Evolutionary conservation across 2,888 invertebrate genomes (phyloP).

Genomic region (Gerris lacustris): DNA sequence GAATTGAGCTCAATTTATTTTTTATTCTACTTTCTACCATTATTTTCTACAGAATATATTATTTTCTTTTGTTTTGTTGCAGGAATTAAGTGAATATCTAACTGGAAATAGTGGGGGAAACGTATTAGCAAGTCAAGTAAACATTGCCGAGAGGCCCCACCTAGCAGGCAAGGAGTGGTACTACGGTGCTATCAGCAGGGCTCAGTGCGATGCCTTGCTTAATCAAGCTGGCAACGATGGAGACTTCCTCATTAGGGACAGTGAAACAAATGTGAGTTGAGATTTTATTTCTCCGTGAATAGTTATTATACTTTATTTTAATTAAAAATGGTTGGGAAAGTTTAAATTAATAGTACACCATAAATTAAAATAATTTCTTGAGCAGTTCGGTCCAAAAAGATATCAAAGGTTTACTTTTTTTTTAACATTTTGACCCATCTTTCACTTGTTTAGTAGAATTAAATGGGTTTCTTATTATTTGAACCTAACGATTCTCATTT

Average conservation of each 20-base stretch:
- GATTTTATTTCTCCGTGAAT: not conserved
- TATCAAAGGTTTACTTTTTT: not conserved
- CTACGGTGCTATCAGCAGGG: constrained; percentile 88
- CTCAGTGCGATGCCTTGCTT: constrained; percentile 90
- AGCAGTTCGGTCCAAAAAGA: not conserved
- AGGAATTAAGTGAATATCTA: constrained; percentile 80
- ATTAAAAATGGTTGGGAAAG: constrained; percentile 12
- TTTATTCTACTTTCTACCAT: no score
- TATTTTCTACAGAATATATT: not conserved
- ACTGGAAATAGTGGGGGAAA: constrained; percentile 41
- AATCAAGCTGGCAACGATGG: constrained; percentile 93
- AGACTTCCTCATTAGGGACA: constrained; percentile 96
- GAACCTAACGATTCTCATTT: no score
- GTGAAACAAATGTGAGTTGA: constrained; percentile 89
- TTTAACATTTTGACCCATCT: constrained; percentile 2
- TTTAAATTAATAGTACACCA: not conserved
- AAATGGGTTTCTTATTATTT: no score
- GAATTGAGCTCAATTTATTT: no score
- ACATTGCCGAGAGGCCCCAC: constrained; percentile 49
- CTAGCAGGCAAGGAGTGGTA: constrained; percentile 86
- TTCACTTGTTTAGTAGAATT: not conserved
- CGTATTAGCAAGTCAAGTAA: constrained; percentile 37
- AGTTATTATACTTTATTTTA: constrained; percentile 8
- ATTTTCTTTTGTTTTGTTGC: constrained; percentile 15
- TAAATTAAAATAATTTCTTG: not conserved